Base-by-base conservation (phyloP, 2,797 vertebrate genomes). In the Hapalemur alaotrensis region DNA sequence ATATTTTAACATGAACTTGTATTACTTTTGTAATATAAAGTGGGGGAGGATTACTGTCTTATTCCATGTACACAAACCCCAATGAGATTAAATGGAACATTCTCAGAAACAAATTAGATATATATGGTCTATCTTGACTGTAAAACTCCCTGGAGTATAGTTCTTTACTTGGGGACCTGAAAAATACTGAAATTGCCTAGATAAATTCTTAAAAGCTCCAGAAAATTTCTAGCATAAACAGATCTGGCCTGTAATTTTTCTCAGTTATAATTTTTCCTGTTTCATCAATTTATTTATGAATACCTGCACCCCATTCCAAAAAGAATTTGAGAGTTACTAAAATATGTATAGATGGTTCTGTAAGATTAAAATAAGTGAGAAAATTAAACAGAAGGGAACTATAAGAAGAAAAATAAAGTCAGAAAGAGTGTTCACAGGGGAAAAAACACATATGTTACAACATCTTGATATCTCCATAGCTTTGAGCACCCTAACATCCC, bases 1-100 rank as follows among this genome's bases (percentile, higher is more conserved):
- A 75, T 48, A 17, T 28, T 83, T 89, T 35, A 81, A 63, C 46
- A 50, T 59, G 9, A 83, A 25, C 5, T 28, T 95, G 1, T 73
- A 50, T 90, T 69, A 67, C 46, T 86, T 93, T 76, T 86, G 91
- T 90, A 92, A 70, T 32, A 70, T 81, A 59, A 93, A 95, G 69
- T 65, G 25, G 38, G 5, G 35, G 38, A n/a, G 78, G 87, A 50
- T 35, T 20, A 50, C 50, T 82, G 15, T 75, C 12, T 38, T 54
- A 50, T 73, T 78, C 15, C 75, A 46, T 13, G 83, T 22, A 63
- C 1, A 52, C 8, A 95, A 72, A 73, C 1, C 1, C 46, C n/a
- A 83, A 35, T 7, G 87, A 95, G 7, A 72, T 9, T 85, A 90
- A 84, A 94, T 59, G 4, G 32, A 85, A 7, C 12, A 85, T 35